These are phyloP conservation scores for Eilema sororculum DNA, from an alignment of 2,888 invertebrate genomes.

Conservation along the genomic window DNA sequence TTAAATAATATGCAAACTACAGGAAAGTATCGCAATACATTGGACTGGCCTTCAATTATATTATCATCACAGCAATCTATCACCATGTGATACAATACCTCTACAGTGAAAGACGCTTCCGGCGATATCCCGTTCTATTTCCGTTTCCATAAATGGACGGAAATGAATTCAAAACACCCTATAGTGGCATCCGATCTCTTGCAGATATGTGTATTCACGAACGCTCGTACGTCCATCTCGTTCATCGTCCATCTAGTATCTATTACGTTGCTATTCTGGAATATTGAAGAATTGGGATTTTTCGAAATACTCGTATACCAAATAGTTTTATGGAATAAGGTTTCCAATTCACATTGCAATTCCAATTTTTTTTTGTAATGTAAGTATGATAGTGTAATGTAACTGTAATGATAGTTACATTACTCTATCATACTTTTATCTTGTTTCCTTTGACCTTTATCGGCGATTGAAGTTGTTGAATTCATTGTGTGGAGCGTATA, in stretches of 20 bases:
- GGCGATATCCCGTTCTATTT: slow-evolving; percentile 74
- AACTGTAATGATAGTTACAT: no score
- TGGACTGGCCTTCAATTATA: slow-evolving; percentile 26
- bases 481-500: no score
- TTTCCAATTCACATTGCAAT: no score
- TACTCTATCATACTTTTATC: no score
- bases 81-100: slow-evolving; percentile 62
- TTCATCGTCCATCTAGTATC: slow-evolving; percentile 10
- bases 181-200: slow-evolving; percentile 71
- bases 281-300: background rate
- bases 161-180: slow-evolving; percentile 83
- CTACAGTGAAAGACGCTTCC: slow-evolving; percentile 69
- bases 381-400: no score
- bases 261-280: slow-evolving; percentile 7
- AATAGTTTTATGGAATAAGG: no score
- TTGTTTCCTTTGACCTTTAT: no score
- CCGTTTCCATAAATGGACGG: slow-evolving; percentile 76
- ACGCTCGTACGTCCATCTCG: slow-evolving; percentile 12
- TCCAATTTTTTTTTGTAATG: no score
- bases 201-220: slow-evolving; percentile 54
- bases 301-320: no score
- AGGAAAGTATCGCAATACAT: background rate
- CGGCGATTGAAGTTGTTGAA: no score
- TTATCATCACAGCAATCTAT: slow-evolving; percentile 41
- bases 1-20: background rate